Evolutionary conservation across 2,888 invertebrate species (phyloP), one percentile per base, ranked within the genome.

Genomic region (Platerodrilus igneus): DNA sequence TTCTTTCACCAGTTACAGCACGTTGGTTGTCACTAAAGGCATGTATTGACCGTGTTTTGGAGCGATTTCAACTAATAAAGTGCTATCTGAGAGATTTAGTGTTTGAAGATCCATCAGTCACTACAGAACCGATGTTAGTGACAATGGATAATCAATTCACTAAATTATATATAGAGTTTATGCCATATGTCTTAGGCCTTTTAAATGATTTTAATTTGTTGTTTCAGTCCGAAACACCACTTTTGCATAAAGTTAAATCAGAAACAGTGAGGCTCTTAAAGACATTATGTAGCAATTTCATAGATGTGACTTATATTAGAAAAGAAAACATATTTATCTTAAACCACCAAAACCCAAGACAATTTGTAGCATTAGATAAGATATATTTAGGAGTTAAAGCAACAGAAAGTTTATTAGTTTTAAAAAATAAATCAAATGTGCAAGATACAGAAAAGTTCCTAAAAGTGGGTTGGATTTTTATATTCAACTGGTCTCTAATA

Each of bases 11-110:
- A 13, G 27, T 44, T 5, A 17, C 22, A 21, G 62, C 60, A 19
- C 40, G 60, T 20, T 64, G 60, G 61, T 49, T 63, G 3, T 63
- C 59, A 7, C 8, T 59, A 18, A 57, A 64, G 51, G 45, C 41
- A 8, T 61, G 58, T 50, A 57, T 62, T 3, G 56, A 60, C 37
- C 45, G 63, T 25, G 51, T 60, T 8, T 41, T 63, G n/a, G 60
- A 62, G 39, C 60, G 62, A 37, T 62, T 56, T 51, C 37, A 43
- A 21, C 52, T 55, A 11, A 35, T 64, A 4, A 44, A 52, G 38
- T 51, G 45, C 4, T 62, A 63, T 41, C 53, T 59, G 6, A 49
- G 22, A 27, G 40, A 52, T 37, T 3, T 31, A 17, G 48, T 54
- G 3, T 58, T 56, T 40, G 19, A 39, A 29, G 55, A 62, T 41